phyloP scores from a whole-genome alignment of 2,113 vertebrate genomes.

The Holacanthus passer region DNA sequence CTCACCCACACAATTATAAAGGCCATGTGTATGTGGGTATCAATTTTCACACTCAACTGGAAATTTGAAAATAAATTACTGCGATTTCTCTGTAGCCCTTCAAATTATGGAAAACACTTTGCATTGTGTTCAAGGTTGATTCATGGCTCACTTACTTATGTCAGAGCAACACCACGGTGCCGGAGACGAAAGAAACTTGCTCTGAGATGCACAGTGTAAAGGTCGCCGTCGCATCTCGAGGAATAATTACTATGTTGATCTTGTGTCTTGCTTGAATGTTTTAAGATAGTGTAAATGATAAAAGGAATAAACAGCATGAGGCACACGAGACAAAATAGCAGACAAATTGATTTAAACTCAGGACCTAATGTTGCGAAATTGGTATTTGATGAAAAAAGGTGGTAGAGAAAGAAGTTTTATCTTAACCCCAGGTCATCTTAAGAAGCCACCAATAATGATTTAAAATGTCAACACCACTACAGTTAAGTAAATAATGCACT shows the following conservation, averaged over 20 bases:
- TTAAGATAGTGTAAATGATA: not conserved
- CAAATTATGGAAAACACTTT: slow-evolving; percentile 8
- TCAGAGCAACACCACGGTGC: not conserved
- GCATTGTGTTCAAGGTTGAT: slow-evolving; percentile 5
- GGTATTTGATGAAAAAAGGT: not conserved
- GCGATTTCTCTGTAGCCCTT: not conserved
- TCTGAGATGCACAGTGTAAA: not conserved
- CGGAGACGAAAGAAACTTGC: not conserved
- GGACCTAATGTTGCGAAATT: not conserved
- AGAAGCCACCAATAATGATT: not conserved
- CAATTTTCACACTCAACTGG: slow-evolving; percentile 50
- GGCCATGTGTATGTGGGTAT: slow-evolving; percentile 34
- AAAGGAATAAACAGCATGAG: not conserved
- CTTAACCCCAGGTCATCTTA: not conserved
- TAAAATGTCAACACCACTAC: not conserved
- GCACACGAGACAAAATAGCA: not conserved
- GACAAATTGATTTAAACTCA: not conserved
- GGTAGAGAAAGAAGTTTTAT: no score
- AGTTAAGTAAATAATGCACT: not conserved
- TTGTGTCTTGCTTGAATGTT: not conserved
- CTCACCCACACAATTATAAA: slow-evolving; percentile 57
- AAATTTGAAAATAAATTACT: slow-evolving; percentile 58
- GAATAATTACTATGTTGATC: not conserved
- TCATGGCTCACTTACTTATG: slow-evolving; percentile 24
- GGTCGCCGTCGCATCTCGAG: not conserved